Conservation (phyloP, 1,140 invertebrate species). For the Dreissena polymorpha region DNA sequence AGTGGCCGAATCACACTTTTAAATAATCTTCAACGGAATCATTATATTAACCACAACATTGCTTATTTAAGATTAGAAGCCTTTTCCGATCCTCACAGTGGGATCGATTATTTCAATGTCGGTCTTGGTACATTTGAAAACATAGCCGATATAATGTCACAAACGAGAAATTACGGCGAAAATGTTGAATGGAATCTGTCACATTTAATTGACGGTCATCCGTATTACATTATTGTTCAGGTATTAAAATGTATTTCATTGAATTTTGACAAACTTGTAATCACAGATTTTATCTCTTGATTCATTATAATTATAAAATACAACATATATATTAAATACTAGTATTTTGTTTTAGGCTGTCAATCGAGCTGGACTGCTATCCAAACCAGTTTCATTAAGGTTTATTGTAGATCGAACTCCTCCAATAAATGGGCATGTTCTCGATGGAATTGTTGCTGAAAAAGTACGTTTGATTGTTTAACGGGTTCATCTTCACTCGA, state of each 20-base stretch:
- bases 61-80: neutral
- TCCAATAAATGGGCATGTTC: constrained; percentile 23
- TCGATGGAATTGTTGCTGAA: neutral
- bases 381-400: neutral
- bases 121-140: constrained; percentile 20
- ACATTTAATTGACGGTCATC: neutral
- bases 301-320: no score
- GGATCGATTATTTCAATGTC: constrained; percentile 16
- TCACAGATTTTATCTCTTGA: no score
- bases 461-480: no score
- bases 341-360: constrained; percentile 30
- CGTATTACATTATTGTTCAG: constrained; percentile 16
- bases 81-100: constrained; percentile 18
- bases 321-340: no score
- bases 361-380: constrained; percentile 22
- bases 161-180: no score
- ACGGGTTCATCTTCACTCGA: no score
- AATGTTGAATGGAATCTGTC: neutral
- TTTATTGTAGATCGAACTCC: constrained; percentile 31
- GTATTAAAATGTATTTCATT: neutral
- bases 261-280: no score
- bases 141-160: no score
- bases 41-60: no score
- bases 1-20: neutral
- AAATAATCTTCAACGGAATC: no score